Percentiles rank a stretch among this genome's conserved stretches.
Evolutionary conservation across 2,113 vertebrate genomes (phyloP).

Genomic region (Lutjanus erythropterus): DNA sequence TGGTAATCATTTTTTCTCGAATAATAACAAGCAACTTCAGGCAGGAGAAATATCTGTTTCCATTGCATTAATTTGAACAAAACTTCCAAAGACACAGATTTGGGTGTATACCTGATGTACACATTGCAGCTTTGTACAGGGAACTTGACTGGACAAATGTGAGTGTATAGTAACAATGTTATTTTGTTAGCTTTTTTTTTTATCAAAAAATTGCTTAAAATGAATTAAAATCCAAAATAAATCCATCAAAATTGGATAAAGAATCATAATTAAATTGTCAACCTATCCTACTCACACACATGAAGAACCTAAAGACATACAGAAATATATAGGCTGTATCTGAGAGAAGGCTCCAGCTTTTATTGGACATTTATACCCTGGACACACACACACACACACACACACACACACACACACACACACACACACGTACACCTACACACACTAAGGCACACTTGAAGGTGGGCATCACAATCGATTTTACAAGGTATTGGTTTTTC

Average conservation of each 20-base stretch:
- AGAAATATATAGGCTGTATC: not conserved
- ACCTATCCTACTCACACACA: not conserved
- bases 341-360: not conserved
- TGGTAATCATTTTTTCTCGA: too few relatives aligned
- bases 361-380: not conserved
- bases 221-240: not conserved
- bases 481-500: slow-evolving; percentile 27
- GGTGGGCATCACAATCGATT: slow-evolving; percentile 21
- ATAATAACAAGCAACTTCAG: too few relatives aligned
- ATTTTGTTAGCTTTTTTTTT: not conserved
- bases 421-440: not conserved
- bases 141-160: not conserved
- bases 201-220: not conserved
- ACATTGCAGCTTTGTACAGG: slow-evolving; percentile 5
- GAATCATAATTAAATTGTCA: too few relatives aligned
- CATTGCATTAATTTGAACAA: too few relatives aligned
- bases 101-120: too few relatives aligned
- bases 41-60: too few relatives aligned
- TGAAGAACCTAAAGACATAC: not conserved
- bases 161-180: not conserved
- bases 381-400: not conserved
- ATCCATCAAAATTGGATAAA: not conserved
- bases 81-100: too few relatives aligned
- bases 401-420: slow-evolving; percentile 12
- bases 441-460: slow-evolving; percentile 7